Evolutionary conservation across 1,140 invertebrate species (phyloP).

Genomic region (Drusus annulatus): DNA sequence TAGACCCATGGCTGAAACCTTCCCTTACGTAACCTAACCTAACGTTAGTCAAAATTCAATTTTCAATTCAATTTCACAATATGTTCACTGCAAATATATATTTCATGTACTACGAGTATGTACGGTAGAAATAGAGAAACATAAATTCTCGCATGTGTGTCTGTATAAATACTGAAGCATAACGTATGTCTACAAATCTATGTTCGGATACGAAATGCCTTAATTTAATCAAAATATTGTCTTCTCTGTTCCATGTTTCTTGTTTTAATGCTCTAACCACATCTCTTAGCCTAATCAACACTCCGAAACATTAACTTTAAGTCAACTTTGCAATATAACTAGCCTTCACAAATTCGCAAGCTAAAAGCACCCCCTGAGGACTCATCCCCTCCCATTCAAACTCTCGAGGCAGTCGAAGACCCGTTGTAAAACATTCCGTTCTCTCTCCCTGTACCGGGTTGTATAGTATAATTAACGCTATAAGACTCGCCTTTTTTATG

Average conservation of each 20-base stretch:
- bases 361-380: constrained; percentile 25
- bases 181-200: no score
- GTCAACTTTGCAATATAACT: constrained; percentile 38
- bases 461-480: neutral
- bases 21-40: no score
- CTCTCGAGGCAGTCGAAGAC: neutral
- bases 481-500: neutral
- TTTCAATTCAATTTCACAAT: no score
- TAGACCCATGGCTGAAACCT: no score
- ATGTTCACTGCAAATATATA: no score
- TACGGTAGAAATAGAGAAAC: no score
- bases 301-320: constrained; percentile 35
- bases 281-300: constrained; percentile 34
- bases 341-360: constrained; percentile 22
- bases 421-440: neutral
- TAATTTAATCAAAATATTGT: constrained; percentile 33
- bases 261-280: constrained; percentile 25
- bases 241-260: constrained; percentile 8
- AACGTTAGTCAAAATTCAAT: no score
- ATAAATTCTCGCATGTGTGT: no score
- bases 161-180: no score
- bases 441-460: neutral
- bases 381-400: neutral
- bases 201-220: neutral
- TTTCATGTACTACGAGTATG: no score